phyloP scores from a whole-genome alignment of 2,797 vertebrate species.

The Eupleurogrammus muticus region DNA sequence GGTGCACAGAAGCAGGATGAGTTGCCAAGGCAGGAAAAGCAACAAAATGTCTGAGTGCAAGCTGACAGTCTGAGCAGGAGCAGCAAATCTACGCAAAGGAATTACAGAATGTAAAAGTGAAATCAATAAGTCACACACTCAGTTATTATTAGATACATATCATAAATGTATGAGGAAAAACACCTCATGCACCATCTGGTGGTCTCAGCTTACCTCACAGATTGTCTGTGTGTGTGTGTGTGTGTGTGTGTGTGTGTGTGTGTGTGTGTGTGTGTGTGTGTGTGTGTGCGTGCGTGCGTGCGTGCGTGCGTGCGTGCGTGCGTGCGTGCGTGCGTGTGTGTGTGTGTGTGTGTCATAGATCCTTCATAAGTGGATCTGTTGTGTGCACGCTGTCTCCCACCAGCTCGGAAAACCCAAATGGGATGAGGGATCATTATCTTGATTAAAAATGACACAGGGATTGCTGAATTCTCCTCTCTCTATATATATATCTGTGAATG shows the following conservation, averaged over 20 bases:
- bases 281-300: slow-evolving; percentile 7
- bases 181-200: slow-evolving; percentile 56
- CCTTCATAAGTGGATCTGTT: slow-evolving; percentile 34
- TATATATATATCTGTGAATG: slow-evolving; percentile 31
- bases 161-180: no score
- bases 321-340: slow-evolving; percentile 8
- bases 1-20: no score
- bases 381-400: slow-evolving; percentile 60
- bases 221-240: slow-evolving; percentile 44
- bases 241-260: slow-evolving; percentile 7
- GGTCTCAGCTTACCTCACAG: slow-evolving; percentile 52
- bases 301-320: slow-evolving; percentile 7
- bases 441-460: slow-evolving; percentile 73
- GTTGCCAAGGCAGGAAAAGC: no score
- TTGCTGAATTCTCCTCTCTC: slow-evolving; percentile 53
- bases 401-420: slow-evolving; percentile 76
- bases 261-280: slow-evolving; percentile 6
- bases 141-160: no score
- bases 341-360: slow-evolving; percentile 7
- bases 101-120: no score
- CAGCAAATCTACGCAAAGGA: no score
- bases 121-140: no score
- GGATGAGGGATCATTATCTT: slow-evolving; percentile 79
- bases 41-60: no score
- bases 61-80: no score